phyloP scores from a whole-genome alignment of 2,797 vertebrate species.

The Sternotherus odoratus region DNA sequence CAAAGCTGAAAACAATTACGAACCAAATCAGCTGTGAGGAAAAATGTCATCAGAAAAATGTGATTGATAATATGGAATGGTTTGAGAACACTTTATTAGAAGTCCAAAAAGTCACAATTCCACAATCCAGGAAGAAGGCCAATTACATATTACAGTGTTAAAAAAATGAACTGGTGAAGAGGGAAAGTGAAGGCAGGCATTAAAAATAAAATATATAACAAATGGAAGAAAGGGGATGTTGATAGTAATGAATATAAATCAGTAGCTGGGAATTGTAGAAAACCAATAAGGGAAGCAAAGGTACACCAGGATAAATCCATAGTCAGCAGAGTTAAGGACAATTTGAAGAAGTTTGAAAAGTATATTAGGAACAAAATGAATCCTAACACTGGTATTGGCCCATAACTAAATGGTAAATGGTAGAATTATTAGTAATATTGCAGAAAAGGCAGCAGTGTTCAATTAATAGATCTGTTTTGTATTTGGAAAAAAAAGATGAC shows the following conservation, averaged over 20 bases:
- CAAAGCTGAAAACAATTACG: background rate
- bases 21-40: background rate
- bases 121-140: background rate
- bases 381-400: background rate
- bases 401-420: background rate
- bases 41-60: background rate
- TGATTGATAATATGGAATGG: background rate
- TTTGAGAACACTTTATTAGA: background rate
- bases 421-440: background rate
- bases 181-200: background rate
- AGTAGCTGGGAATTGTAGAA: background rate
- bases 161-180: background rate
- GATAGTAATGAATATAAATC: background rate
- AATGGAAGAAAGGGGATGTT: background rate
- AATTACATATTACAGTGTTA: background rate
- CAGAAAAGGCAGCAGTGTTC: background rate
- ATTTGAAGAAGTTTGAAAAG: background rate
- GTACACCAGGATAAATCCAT: background rate
- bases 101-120: background rate
- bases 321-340: background rate
- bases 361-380: background rate
- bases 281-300: background rate
- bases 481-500: background rate
- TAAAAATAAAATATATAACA: background rate
- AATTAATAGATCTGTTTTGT: background rate